phyloP scores from a whole-genome alignment of 2,113 vertebrate genomes.

The Struthio camelus region DNA sequence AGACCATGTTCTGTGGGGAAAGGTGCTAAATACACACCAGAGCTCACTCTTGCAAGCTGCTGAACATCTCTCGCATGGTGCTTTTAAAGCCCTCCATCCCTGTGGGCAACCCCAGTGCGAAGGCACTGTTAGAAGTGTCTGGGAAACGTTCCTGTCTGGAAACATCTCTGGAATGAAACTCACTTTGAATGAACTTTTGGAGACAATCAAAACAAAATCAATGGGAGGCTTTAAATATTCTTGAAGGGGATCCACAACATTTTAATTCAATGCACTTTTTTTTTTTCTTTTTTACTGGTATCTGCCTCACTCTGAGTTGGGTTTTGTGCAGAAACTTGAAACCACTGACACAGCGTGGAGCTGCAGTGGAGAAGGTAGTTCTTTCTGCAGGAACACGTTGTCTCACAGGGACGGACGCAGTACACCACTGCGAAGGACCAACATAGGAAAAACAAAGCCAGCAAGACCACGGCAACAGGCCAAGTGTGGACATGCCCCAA shows the following conservation, averaged over 20 bases:
- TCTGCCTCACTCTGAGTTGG: background rate
- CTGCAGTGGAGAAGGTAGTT: background rate
- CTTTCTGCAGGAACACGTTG: background rate
- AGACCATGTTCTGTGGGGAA: fast-evolving
- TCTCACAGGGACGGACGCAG: background rate
- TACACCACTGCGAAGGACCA: background rate
- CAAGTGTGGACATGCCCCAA: background rate
- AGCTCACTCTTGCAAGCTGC: background rate
- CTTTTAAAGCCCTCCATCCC: background rate
- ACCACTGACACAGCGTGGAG: background rate
- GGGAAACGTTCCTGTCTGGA: fast-evolving
- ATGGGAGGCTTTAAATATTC: background rate
- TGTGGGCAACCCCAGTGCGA: background rate
- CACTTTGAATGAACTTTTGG: background rate
- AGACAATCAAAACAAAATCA: background rate
- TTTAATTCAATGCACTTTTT: background rate
- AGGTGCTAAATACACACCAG: background rate
- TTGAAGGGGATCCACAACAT: background rate
- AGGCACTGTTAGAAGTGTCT: background rate
- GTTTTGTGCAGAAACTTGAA: background rate
- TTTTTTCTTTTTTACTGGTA: background rate
- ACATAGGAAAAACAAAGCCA: background rate
- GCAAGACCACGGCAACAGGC: background rate
- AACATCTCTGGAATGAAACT: background rate
- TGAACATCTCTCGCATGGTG: background rate